phyloP scores from a whole-genome alignment of 2,113 vertebrate genomes.

The Cryptomyrus ogoouensis region DNA sequence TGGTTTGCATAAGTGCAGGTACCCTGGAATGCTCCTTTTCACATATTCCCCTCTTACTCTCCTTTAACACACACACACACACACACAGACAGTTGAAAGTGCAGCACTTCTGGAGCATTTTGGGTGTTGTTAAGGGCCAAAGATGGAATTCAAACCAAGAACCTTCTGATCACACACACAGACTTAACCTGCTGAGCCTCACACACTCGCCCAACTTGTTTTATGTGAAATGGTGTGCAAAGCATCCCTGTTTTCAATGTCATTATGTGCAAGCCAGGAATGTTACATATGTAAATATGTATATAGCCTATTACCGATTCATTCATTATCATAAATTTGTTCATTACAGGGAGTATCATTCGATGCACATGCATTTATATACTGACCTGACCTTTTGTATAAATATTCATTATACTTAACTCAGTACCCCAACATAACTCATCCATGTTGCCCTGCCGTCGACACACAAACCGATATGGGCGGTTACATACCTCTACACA shows the following conservation, averaged over 20 bases:
- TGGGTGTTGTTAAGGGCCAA: background rate
- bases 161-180: background rate
- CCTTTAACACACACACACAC: no score
- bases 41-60: background rate
- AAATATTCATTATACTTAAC: background rate
- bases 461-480: background rate
- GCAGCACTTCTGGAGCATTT: background rate
- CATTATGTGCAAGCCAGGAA: background rate
- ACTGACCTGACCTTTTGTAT: background rate
- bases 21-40: background rate
- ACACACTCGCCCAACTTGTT: background rate
- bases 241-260: background rate
- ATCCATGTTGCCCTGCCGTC: background rate
- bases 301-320: background rate
- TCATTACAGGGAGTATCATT: background rate
- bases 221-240: background rate
- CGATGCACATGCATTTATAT: background rate
- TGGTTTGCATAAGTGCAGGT: background rate
- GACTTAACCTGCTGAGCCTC: background rate
- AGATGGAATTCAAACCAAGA: background rate
- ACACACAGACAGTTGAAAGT: background rate
- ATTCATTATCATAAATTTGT: background rate
- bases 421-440: background rate
- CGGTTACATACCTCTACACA: background rate
- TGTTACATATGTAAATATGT: background rate